These are phyloP conservation scores for Tichodroma muraria DNA, from an alignment of 2,113 vertebrate species.

Conservation along the genomic window DNA sequence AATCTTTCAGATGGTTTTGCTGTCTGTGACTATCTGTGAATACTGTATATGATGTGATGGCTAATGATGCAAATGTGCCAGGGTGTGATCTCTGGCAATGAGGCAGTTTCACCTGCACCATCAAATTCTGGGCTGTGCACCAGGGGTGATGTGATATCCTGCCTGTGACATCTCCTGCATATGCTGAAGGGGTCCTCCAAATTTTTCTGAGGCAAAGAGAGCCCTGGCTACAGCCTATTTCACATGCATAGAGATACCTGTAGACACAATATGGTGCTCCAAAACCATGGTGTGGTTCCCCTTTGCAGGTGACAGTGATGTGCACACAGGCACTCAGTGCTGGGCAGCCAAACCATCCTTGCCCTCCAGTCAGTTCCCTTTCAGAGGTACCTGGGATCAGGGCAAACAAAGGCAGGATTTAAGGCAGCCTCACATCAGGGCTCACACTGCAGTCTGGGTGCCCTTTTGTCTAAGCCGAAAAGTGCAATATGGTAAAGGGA, in stretches of 20 bases:
- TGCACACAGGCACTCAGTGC: neutral
- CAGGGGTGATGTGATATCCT: rapidly evolving
- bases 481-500: neutral
- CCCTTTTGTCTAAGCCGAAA: neutral
- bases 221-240: neutral
- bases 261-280: neutral
- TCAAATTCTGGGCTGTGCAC: rapidly evolving
- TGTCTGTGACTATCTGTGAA: neutral
- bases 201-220: neutral
- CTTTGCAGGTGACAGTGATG: neutral
- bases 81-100: neutral
- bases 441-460: neutral
- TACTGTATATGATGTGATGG: neutral
- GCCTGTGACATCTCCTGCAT: neutral
- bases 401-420: neutral
- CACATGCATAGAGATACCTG: neutral
- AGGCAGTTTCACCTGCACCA: too few relatives aligned
- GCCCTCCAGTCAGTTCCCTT: neutral
- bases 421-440: neutral
- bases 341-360: neutral
- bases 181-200: neutral
- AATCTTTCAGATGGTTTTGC: neutral
- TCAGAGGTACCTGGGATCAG: rapidly evolving
- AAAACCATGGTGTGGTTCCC: neutral
- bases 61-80: neutral